Conservation (phyloP, 2,888 invertebrate genomes). For the Macrosoma leucophasiata region DNA sequence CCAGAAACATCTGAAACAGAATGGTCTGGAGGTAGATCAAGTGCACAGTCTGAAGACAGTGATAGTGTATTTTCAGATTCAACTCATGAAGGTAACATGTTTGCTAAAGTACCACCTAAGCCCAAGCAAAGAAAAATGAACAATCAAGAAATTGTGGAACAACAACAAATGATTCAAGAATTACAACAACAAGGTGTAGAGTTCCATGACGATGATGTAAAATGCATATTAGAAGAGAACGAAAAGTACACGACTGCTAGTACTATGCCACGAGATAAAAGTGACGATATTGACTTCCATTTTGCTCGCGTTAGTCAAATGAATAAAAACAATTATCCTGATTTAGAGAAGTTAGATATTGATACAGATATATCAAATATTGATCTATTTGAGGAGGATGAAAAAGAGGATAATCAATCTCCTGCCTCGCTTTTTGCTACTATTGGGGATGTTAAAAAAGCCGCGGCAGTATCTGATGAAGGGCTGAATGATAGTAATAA, state of each 20-base stretch:
- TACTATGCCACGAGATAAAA: conserved; percentile 59
- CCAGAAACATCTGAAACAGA: conserved; percentile 86
- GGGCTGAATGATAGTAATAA: conserved; percentile 70
- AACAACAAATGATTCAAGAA: conserved; percentile 67
- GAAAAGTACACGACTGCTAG: conserved; percentile 40
- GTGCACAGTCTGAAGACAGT: conserved; percentile 85
- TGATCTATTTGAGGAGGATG: conserved; percentile 75
- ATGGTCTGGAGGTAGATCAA: conserved; percentile 77
- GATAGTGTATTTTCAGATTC: conserved; percentile 83
- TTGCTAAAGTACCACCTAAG: conserved; percentile 76
- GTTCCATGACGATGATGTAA: conserved; percentile 46
- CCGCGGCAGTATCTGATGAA: conserved; percentile 77
- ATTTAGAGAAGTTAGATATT: conserved; percentile 70
- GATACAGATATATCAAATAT: conserved; percentile 78
- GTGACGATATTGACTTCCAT: conserved; percentile 69
- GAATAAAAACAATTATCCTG: conserved; percentile 65
- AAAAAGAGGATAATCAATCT: conserved; percentile 77
- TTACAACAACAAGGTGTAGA: conserved; percentile 63
- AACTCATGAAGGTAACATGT: conserved; percentile 77
- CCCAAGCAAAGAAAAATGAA: conserved; percentile 63
- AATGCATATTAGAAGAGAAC: conserved; percentile 53
- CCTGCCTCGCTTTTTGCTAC: conserved; percentile 84
- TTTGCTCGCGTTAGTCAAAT: conserved; percentile 74
- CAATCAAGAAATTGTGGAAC: conserved; percentile 68
- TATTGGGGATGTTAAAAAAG: conserved; percentile 82